Evolutionary conservation across 1,140 invertebrate species (phyloP), one percentile per base, ranked within the genome.

Genomic region (Drosophila lowei): DNA sequence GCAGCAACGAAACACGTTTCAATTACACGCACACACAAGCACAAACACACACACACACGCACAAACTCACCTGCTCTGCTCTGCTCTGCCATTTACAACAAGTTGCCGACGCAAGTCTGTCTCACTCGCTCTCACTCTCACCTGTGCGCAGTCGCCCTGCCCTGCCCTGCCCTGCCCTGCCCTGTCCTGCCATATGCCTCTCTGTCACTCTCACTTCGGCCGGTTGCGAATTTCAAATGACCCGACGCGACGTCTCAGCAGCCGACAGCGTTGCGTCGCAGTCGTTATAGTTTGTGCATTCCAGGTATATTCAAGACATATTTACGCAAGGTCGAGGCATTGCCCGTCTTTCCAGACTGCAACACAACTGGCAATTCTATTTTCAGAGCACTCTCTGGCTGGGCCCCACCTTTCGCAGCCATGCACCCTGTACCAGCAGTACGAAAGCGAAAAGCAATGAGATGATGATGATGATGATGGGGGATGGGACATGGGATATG

Each of bases 241-340:
- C 41, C 25, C 41, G 11, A 58, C 62, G 55, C 41, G 11, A 58
- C 62, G 55, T 62, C 64, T 76, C 75, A 2, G 71, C 56, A 49
- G 59, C n/a, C 67, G 76, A 67, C 34, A 38, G 34, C 34, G 34
- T 13, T 13, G 34, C 34, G 71, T 60, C 54, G 59, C 16, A 63
- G 76, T 71, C 58, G 80, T 73, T 68, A 85, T 85, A 85, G 80
- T 80, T 86, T 80, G 75, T 76, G 79, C 80, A 84, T 62, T 73
- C 59, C 47, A 57, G 34, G 11, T 38, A 13, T 13, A 38, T 5
- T 4, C 34, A 38, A 38, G 34, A 11, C 4, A 13, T 13, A 5
- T 38, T 3, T 2, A 5, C 4, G 34, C 13, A 13, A 38, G 34
- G 34, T 38, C 11, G 34, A 13, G 34, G 2, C 34, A 13, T 38